Conservation (phyloP, 2,888 invertebrate species). For the Cancer borealis region DNA sequence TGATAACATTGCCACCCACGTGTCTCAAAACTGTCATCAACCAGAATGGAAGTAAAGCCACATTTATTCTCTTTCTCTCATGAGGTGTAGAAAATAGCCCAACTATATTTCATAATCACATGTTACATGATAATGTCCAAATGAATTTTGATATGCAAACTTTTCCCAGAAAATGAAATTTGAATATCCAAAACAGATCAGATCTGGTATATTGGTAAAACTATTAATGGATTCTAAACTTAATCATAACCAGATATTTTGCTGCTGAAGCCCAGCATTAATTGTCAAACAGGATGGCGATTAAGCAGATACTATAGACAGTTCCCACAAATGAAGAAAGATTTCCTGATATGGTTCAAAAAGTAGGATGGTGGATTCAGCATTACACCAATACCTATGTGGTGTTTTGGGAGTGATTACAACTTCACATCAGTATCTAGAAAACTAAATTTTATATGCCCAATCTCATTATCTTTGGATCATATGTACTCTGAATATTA, state of each 20-base stretch:
- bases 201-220: no score
- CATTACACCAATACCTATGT: not conserved
- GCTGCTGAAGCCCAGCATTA: not conserved
- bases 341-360: not conserved
- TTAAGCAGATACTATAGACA: not conserved
- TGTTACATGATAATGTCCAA: not conserved
- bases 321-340: not conserved
- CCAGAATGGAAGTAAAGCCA: not conserved
- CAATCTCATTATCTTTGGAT: not conserved
- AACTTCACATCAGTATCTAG: not conserved
- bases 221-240: not conserved
- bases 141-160: not conserved
- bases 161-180: not conserved
- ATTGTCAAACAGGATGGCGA: constrained; percentile 16
- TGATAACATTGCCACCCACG: not conserved
- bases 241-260: not conserved
- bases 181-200: not conserved
- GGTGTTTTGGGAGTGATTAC: not conserved
- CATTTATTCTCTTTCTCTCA: not conserved
- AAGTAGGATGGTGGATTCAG: not conserved
- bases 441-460: not conserved
- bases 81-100: not conserved
- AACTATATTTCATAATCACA: not conserved
- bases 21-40: not conserved
- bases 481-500: not conserved